These are phyloP conservation scores for Atherix ibis DNA, from an alignment of 2,888 invertebrate genomes.

Conservation along the genomic window DNA sequence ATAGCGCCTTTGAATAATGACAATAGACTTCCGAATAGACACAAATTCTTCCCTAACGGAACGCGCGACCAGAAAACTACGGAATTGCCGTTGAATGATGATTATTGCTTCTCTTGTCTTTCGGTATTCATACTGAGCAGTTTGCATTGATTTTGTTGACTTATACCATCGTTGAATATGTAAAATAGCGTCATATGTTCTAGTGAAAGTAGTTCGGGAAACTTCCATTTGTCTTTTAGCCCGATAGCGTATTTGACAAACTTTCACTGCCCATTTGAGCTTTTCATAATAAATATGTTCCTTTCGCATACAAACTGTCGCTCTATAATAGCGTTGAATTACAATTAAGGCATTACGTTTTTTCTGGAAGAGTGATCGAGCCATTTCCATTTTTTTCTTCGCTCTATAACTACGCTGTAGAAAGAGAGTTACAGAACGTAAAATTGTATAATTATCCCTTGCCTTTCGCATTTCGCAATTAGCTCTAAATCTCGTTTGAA, in stretches of 20 bases:
- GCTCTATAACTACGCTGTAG: slow-evolving; percentile 30
- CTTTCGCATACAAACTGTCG: slow-evolving; percentile 10
- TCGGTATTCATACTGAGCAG: slow-evolving; percentile 17
- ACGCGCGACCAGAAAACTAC: slow-evolving; percentile 14
- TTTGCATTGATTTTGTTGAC: slow-evolving; percentile 13
- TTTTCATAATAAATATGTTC: slow-evolving; percentile 15
- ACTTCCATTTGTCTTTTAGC: slow-evolving; percentile 9
- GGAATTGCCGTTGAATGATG: slow-evolving; percentile 21
- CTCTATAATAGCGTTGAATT: slow-evolving; percentile 32
- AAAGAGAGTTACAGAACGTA: slow-evolving; percentile 14
- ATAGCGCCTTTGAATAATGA: slow-evolving; percentile 28
- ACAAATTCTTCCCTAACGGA: slow-evolving; percentile 12
- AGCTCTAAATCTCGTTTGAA: neutral
- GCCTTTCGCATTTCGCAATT: neutral
- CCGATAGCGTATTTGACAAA: slow-evolving; percentile 23
- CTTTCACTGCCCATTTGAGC: slow-evolving; percentile 9
- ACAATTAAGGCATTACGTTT: slow-evolving; percentile 14
- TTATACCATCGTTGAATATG: slow-evolving; percentile 7
- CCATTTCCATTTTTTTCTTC: slow-evolving; percentile 22
- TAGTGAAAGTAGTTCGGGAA: no score
- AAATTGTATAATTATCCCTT: neutral
- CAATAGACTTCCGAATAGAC: slow-evolving; percentile 17
- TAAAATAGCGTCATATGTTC: slow-evolving; percentile 15
- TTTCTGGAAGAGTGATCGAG: slow-evolving; percentile 16
- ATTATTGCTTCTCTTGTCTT: slow-evolving; percentile 17